Evolutionary conservation across 2,113 vertebrate genomes (phyloP).

Genomic region (Neotragus pygmaeus): DNA sequence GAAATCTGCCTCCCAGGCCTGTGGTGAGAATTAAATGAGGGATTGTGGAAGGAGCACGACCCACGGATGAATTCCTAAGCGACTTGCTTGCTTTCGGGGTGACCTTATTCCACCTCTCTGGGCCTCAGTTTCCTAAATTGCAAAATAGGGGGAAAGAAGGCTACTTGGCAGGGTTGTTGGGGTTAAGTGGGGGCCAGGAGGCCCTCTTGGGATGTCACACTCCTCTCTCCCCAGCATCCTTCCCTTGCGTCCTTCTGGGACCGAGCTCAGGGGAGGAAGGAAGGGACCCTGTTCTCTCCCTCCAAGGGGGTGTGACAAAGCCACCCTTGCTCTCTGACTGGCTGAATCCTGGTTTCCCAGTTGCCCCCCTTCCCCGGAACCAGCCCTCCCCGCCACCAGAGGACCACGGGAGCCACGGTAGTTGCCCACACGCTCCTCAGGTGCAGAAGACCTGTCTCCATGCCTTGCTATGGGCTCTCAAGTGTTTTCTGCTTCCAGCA

Average conservation of each 20-base stretch:
- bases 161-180: background rate
- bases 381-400: accelerated
- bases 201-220: background rate
- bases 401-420: accelerated
- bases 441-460: accelerated
- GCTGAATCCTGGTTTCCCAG: accelerated
- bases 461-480: accelerated
- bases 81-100: background rate
- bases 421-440: accelerated
- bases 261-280: background rate
- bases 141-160: background rate
- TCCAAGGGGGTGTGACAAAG: background rate
- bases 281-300: background rate
- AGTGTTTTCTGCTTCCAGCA: background rate
- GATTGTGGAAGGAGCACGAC: background rate
- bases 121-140: background rate
- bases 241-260: background rate
- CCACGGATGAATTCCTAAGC: constrained; percentile 24
- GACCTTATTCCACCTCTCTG: constrained; percentile 24
- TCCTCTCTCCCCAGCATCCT: background rate
- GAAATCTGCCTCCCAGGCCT: constrained; percentile 28
- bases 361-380: accelerated
- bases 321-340: background rate
- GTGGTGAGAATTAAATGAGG: background rate
- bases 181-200: background rate